Percentiles rank a stretch among this genome's conserved stretches.
Conservation (phyloP, 2,113 vertebrate genomes). For the Megaceryle maxima region DNA sequence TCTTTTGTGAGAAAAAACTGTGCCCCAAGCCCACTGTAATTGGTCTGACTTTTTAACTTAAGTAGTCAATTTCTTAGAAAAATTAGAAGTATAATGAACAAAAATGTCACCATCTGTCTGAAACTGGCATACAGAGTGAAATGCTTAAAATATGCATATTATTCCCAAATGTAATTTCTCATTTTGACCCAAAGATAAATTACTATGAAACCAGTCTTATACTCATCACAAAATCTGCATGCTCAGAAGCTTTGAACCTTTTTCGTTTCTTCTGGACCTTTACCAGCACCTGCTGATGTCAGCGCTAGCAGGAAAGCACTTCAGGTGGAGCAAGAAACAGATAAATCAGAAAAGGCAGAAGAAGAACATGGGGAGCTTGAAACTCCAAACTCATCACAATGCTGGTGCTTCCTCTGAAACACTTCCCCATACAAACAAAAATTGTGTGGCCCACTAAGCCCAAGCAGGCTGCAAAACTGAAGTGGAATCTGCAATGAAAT, state of each 20-base stretch:
- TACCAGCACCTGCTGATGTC: not conserved
- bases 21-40: not conserved
- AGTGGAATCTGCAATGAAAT: not conserved
- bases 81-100: slow-evolving; percentile 18
- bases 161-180: not conserved
- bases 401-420: not conserved
- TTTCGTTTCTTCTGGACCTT: not conserved
- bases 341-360: not conserved
- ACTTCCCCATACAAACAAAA: not conserved
- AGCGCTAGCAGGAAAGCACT: not conserved
- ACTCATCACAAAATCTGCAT: not conserved
- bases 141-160: not conserved
- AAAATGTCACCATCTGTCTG: slow-evolving; percentile 70
- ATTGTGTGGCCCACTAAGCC: not conserved
- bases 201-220: not conserved
- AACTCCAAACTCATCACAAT: not conserved
- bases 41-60: slow-evolving; percentile 51
- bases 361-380: not conserved
- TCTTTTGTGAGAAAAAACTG: not conserved
- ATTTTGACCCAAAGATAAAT: slow-evolving; percentile 18
- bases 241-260: not conserved
- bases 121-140: not conserved
- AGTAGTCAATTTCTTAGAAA: slow-evolving; percentile 53
- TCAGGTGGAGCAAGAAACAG: not conserved
- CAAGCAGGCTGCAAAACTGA: not conserved